Base-by-base conservation (phyloP, 2,888 invertebrate species). In the Apodemia hepburni region DNA sequence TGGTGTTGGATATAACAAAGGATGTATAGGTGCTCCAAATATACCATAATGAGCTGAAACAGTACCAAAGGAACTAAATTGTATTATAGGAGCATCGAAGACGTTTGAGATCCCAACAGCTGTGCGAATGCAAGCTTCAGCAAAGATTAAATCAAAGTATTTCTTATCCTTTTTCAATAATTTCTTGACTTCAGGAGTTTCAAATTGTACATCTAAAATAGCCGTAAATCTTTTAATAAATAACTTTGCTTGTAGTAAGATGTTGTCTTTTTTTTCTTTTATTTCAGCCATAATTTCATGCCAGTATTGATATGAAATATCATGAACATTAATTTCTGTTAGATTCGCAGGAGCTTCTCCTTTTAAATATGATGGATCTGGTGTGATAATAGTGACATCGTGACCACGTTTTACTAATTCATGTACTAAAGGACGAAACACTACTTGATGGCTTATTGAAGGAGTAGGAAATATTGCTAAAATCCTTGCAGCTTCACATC, bases 371-470 rank as follows among this genome's bases (percentile, higher is more conserved):
- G 70, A 74, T 1, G 88, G 84, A 62, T 86, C 69, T 6, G 92
- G 49, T 2, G 90, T 86, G 1, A 87, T 68, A 0, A 87, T 73
- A 0, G 81, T 75, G 0, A 92, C 65, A 59, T 90, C 77, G 62
- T 92, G 91, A 0, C 90, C 91, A 1, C 81, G 74, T 60, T 69
- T 76, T 0, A 76, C 73, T 9, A 92, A 69, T 35, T 84, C 84
- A n/a, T 78, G 72, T 0, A 79, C 76, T 2, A 91, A 61, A 0
- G 78, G 75, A 59, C 79, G 74, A 59, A 78, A 86, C 1, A 80
- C 77, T 0, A 83, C 67, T 70, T 89, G 87, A 61, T 90, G 90
- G 51, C 88, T 90, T 27, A 85, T 75, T 0, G 85, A 82, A 0
- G 88, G 78, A 0, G 70, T 70, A 3, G 87, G 76, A 27, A 82